A percentile compares a stretch with the other conserved stretches of the same genome.
These are phyloP conservation scores for Monopterus albus DNA, from an alignment of 2,113 vertebrate species.

Conservation along the genomic window DNA sequence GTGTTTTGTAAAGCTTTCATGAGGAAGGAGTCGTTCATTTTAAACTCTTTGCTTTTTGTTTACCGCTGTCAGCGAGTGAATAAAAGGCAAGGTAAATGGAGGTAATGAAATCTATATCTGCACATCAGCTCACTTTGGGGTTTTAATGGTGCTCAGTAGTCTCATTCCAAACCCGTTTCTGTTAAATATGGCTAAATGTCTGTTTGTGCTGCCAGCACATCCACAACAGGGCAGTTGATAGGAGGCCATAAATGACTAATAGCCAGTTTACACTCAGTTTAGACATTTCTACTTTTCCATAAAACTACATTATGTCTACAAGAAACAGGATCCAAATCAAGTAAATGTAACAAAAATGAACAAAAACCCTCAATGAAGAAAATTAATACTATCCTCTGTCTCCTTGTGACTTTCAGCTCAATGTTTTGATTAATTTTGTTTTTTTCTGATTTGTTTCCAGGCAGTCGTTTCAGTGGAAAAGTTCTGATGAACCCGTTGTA, in stretches of 20 bases:
- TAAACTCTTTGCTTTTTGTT: slow-evolving; percentile 72
- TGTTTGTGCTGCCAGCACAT: slow-evolving; percentile 74
- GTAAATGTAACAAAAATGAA: no score
- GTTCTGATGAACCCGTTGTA: background rate
- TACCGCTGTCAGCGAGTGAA: slow-evolving; percentile 77
- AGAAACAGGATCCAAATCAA: slow-evolving; percentile 53
- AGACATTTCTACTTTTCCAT: slow-evolving; percentile 56
- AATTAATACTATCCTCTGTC: no score
- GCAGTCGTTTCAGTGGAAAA: background rate
- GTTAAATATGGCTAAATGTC: slow-evolving; percentile 73
- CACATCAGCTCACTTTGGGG: slow-evolving; percentile 70
- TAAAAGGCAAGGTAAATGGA: slow-evolving; percentile 76
- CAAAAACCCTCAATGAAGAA: no score
- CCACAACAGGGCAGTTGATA: slow-evolving; percentile 68
- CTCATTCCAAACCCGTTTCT: slow-evolving; percentile 71
- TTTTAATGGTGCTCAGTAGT: slow-evolving; percentile 70
- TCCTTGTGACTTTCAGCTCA: background rate
- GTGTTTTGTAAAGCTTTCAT: slow-evolving; percentile 31
- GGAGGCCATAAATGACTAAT: slow-evolving; percentile 68
- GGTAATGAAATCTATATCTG: slow-evolving; percentile 75
- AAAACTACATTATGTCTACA: slow-evolving; percentile 48
- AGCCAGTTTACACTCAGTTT: slow-evolving; percentile 69
- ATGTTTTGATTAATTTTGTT: background rate
- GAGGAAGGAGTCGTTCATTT: slow-evolving; percentile 36
- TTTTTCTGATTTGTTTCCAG: no score